These are phyloP conservation scores for Staurois parvus DNA, from an alignment of 2,797 vertebrate genomes.

Conservation along the genomic window DNA sequence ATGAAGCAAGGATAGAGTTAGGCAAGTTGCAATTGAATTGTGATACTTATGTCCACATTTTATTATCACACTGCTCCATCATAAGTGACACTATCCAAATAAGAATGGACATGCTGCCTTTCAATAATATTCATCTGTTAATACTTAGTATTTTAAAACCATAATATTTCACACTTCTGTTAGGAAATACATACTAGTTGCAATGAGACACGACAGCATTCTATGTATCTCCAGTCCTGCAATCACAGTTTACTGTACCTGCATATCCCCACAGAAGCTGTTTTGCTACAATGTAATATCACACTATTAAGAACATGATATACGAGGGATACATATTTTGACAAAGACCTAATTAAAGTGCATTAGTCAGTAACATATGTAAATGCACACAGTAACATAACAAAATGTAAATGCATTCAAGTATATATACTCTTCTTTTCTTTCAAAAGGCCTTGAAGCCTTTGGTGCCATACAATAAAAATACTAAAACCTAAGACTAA, in stretches of 20 bases:
- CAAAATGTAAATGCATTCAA: no score
- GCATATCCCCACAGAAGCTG: constrained; percentile 96
- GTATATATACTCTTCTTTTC: no score
- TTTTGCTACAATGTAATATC: constrained; percentile 89
- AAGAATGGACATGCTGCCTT: not conserved
- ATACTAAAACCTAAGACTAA: no score
- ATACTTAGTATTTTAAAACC: not conserved
- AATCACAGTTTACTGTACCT: constrained; percentile 78
- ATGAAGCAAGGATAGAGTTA: no score
- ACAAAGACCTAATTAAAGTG: no score
- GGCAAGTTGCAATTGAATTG: no score
- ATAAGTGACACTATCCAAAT: not conserved
- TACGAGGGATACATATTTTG: not conserved
- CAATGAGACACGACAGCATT: not conserved
- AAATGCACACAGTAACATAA: no score
- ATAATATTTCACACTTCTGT: not conserved
- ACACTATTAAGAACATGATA: constrained; percentile 8
- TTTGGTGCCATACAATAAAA: no score
- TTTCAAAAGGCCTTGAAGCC: no score
- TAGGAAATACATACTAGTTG: not conserved
- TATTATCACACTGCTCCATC: no score
- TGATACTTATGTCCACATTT: no score
- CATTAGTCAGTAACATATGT: no score
- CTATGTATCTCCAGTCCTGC: not conserved
- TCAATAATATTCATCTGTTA: not conserved